Evolutionary conservation across 2,888 invertebrate species (phyloP).

Genomic region (Noctua fimbriata): DNA sequence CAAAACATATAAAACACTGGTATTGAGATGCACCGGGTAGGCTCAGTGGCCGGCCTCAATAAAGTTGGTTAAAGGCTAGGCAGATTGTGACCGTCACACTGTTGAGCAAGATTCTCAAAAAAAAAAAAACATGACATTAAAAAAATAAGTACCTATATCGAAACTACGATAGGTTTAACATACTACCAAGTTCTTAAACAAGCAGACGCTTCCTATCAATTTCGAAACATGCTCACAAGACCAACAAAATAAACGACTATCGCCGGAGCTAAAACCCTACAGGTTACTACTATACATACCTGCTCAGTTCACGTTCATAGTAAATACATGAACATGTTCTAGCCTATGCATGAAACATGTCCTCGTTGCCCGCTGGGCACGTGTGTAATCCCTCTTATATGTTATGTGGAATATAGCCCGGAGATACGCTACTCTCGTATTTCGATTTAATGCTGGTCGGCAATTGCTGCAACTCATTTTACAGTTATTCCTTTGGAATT

Average conservation of each 20-base stretch:
- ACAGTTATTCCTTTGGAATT: conserved; percentile 21
- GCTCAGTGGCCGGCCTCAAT: background rate
- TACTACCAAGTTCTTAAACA: background rate
- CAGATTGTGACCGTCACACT: background rate
- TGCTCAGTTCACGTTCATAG: conserved; percentile 30
- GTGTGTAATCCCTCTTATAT: conserved; percentile 53
- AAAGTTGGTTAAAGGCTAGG: background rate
- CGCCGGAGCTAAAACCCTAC: conserved; percentile 39
- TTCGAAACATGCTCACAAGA: conserved; percentile 15
- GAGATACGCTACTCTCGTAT: conserved; percentile 23
- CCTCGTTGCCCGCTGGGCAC: conserved; percentile 52
- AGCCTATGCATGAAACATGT: conserved; percentile 62
- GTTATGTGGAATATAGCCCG: conserved; percentile 50
- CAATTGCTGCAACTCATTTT: conserved; percentile 43
- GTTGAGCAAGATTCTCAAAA: background rate
- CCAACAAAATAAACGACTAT: conserved; percentile 36
- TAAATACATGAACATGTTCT: conserved; percentile 44
- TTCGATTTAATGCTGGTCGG: conserved; percentile 43
- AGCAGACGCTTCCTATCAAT: conserved; percentile 8
- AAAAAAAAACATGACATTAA: background rate
- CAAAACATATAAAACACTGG: background rate
- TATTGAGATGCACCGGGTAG: background rate
- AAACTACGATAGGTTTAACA: background rate
- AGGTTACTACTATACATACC: conserved; percentile 18
- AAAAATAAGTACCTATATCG: background rate